Evolutionary conservation across 2,888 invertebrate genomes (phyloP), one percentile per base, ranked within the genome.

Genomic region (Meteorus colon): DNA sequence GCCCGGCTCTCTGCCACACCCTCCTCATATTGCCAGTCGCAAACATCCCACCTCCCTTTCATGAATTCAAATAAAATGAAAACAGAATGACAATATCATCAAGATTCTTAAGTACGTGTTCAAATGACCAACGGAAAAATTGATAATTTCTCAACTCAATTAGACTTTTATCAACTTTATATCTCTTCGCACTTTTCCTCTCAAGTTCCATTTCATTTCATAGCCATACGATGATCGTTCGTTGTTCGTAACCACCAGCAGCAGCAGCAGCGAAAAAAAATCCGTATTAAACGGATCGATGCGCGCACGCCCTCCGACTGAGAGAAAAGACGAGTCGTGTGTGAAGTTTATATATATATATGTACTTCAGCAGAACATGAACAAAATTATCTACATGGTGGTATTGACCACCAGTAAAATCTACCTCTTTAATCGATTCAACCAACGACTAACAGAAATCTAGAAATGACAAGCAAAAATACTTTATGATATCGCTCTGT

Each of bases 1-100:
- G 78, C 78, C 79, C 24, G 75, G 68, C 75, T 71, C 79, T 80
- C 78, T 79, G 81, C 81, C 81, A 81, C 81, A 81, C 81, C 81
- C 81, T 81, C 80, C 79, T 81, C 73, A 78, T 76, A 70, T 71
- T 76, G 77, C 69, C 74, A 77, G 72, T 24, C 6, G 16, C 27
- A 63, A 63, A 48, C 48, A 51, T n/a, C 63, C 65, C 48, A 45
- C 41, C 27, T 68, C 48, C 45, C n/a, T 48, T n/a, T 29, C 48
- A 27, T 48, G 45, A 24, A 41, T 45, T 29, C n/a, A 41, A 65
- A 65, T 65, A 34, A 63, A 63, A 34, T 31, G 14, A 29, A 3
- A 63, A 63, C 29, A 19, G 6, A 69, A 31, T 48, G 2, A n/a
- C 48, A 5, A n/a, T n/a, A 16, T n/a, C n/a, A n/a, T 48, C 16